Conservation (phyloP, 2,797 vertebrate species). For the Pseudopleuronectes americanus region DNA sequence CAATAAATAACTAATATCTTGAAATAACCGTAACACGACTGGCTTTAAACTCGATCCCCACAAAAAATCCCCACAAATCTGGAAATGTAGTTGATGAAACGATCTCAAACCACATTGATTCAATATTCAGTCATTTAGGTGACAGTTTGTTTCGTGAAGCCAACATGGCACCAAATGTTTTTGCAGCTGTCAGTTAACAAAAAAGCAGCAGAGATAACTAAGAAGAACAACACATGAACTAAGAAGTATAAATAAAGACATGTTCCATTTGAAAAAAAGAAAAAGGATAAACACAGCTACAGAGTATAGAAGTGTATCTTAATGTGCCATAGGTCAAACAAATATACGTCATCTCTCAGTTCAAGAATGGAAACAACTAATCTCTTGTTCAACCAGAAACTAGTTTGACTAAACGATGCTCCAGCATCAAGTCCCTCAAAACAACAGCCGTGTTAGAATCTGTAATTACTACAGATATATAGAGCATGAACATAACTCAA, state of each 20-base stretch:
- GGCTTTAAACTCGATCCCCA: not conserved
- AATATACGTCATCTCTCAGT: not conserved
- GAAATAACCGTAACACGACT: not conserved
- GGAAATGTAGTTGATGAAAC: not conserved
- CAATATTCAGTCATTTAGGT: not conserved
- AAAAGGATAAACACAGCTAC: not conserved
- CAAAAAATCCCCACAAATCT: not conserved
- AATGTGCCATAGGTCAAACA: not conserved
- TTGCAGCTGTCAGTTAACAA: not conserved
- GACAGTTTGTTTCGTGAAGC: not conserved
- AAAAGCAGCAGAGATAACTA: not conserved
- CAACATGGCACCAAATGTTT: not conserved
- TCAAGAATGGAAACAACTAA: not conserved
- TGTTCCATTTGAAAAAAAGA: too few relatives aligned
- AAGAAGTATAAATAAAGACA: not conserved
- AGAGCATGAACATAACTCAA: not conserved
- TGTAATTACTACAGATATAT: not conserved
- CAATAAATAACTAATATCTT: not conserved
- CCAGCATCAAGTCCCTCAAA: not conserved
- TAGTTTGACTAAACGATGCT: not conserved
- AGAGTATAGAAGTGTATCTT: not conserved
- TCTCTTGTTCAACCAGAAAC: not conserved
- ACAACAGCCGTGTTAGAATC: not conserved
- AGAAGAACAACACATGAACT: not conserved
- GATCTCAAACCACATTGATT: not conserved